Base-by-base conservation (phyloP, 2,888 invertebrate genomes). In the Spialia ferax region DNA sequence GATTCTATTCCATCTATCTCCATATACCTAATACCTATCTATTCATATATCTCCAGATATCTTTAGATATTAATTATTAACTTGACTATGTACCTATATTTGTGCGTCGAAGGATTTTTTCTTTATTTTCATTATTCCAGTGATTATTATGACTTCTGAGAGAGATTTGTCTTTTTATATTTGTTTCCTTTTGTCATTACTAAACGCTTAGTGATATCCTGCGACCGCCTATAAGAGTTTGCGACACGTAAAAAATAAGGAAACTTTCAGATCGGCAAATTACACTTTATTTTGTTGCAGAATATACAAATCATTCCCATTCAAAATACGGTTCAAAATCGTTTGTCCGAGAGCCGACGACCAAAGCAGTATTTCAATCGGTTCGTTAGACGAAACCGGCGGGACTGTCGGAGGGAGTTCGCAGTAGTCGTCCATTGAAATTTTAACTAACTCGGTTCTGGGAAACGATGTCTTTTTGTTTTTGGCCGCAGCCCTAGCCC, bases 391-490 rank as follows among this genome's bases (percentile, higher is more conserved):
- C 86, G 83, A 89, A 89, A 86, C 83, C 23, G 52, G 52, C 23
- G n/a, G 7, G 22, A 52, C 52, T 80, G 87, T 77, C 82, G 82
- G 78, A 77, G 20, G 32, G 38, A 38, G 79, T 88, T 89, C 89
- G 86, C 86, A 83, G 90, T 90, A 91, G 83, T 83, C 84, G 78
- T 81, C 88, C 84, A 89, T 92, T 91, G 92, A 93, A 92, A 92
- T 91, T 91, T 88, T 89, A 93, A 91, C 91, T 89, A 91, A 86
- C 78, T 74, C 74, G 73, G 76, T 93, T 92, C 92, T 84, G 79
- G 80, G 91, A 92, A 92, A 79, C 75, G 73, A 61, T 35, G 67
- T 72, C 69, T 84, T 82, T 85, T 85, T 84, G 75, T 77, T 77
- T 80, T 75, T 74, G 79, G 79, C 42, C 55, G 63, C 75, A 70